phyloP scores from a whole-genome alignment of 2,113 vertebrate species.

The Ellobius talpinus region DNA sequence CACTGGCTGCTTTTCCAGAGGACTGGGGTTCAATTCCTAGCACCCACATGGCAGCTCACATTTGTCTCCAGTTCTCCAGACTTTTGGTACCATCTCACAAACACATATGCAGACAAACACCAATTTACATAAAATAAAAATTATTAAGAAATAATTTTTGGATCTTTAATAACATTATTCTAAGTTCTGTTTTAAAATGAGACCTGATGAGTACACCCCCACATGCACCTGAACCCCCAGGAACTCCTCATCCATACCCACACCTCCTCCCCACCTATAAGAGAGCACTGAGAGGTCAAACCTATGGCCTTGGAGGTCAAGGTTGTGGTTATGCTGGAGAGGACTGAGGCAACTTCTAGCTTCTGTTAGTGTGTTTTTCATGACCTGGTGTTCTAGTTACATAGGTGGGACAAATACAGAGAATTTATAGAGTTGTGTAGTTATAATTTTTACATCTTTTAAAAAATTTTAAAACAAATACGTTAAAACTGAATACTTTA shows the following conservation, averaged over 20 bases:
- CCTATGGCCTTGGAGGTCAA: neutral
- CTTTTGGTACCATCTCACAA: neutral
- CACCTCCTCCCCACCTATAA: neutral
- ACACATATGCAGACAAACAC: neutral
- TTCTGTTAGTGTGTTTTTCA: neutral
- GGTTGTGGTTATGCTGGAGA: neutral
- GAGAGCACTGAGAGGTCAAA: neutral
- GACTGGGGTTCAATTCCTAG: neutral
- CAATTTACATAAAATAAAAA: neutral
- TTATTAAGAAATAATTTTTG: neutral
- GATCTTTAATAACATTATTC: neutral
- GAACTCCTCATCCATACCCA: neutral
- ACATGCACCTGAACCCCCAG: too few species aligned
- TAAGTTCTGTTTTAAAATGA: slow-evolving; percentile 37
- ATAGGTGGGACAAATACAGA: neutral
- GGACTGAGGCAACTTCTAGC: neutral
- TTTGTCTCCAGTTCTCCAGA: neutral
- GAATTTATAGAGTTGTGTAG: neutral
- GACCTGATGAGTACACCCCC: neutral
- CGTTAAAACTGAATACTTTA: neutral
- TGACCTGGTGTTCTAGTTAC: neutral
- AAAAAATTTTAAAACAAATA: neutral
- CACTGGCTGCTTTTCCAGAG: neutral
- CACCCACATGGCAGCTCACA: neutral
- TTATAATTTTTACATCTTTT: neutral